Evolutionary conservation across 2,113 vertebrate species (phyloP).

Genomic region (Pteronura brasiliensis): DNA sequence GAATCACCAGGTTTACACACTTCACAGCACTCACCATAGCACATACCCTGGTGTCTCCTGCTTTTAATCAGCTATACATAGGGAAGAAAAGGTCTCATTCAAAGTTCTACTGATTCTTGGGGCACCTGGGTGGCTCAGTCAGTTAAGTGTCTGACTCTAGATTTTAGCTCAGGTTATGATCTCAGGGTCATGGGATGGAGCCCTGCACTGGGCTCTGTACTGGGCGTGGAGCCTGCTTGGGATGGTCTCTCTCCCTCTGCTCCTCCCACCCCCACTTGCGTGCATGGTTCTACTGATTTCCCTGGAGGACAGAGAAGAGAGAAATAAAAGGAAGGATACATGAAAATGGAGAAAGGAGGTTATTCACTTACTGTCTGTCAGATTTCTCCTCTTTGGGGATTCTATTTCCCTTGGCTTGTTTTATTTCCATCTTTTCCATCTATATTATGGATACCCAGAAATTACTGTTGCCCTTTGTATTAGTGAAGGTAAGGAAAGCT

Average conservation of each 20-base stretch:
- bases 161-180: background rate
- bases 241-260: background rate
- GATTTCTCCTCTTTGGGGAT: background rate
- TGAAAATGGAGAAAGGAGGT: background rate
- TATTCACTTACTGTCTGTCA: background rate
- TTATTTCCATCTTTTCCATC: background rate
- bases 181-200: background rate
- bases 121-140: background rate
- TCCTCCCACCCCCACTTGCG: background rate
- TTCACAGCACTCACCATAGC: too few relatives aligned
- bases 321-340: background rate
- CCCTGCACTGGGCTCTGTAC: background rate
- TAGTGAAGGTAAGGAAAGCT: background rate
- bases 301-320: background rate
- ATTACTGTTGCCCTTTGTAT: background rate
- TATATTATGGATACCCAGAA: background rate
- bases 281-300: background rate
- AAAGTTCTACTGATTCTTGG: background rate
- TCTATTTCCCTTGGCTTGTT: slow-evolving; percentile 4
- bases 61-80: background rate
- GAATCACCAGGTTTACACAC: too few relatives aligned
- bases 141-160: background rate
- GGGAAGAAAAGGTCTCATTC: background rate
- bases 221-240: background rate
- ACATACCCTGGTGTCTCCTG: background rate